A percentile compares a stretch with the other conserved stretches of the same genome.
phyloP scores from a whole-genome alignment of 2,888 invertebrate species.

The Meiosimyza decipiens region DNA sequence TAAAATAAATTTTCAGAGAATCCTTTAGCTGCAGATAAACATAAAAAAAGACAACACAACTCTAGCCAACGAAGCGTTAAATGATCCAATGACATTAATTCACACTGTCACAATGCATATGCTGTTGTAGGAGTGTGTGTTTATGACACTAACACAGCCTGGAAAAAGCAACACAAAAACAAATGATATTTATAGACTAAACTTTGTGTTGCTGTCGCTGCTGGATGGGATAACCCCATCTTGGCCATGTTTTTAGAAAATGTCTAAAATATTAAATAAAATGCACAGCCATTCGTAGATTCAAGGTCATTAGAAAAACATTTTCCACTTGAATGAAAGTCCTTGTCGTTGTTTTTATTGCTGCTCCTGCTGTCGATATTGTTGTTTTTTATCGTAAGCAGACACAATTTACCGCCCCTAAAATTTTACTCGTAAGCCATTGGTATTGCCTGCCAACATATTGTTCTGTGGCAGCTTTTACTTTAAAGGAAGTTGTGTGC shows the following conservation, averaged over 20 bases:
- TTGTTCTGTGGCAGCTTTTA: no score
- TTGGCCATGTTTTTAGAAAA: background rate
- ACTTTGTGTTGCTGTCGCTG: background rate
- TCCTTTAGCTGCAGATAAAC: background rate
- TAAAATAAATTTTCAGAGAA: constrained; percentile 4
- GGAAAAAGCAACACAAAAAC: no score
- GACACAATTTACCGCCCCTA: no score
- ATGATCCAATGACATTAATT: background rate
- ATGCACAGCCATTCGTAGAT: background rate
- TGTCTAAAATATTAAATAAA: background rate
- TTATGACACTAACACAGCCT: background rate
- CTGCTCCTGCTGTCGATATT: no score
- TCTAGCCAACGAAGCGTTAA: constrained; percentile 7
- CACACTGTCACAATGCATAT: background rate
- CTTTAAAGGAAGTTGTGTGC: no score
- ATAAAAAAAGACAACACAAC: no score
- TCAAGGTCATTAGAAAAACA: constrained; percentile 14
- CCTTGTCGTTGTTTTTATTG: no score
- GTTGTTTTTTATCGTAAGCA: no score
- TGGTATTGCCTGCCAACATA: no score
- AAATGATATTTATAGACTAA: constrained; percentile 4
- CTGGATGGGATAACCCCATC: no score
- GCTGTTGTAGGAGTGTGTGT: background rate
- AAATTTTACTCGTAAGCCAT: no score
- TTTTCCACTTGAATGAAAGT: constrained; percentile 11